These are phyloP conservation scores for Brachionus plicatilis DNA, from an alignment of 1,140 invertebrate species.

Conservation along the genomic window DNA sequence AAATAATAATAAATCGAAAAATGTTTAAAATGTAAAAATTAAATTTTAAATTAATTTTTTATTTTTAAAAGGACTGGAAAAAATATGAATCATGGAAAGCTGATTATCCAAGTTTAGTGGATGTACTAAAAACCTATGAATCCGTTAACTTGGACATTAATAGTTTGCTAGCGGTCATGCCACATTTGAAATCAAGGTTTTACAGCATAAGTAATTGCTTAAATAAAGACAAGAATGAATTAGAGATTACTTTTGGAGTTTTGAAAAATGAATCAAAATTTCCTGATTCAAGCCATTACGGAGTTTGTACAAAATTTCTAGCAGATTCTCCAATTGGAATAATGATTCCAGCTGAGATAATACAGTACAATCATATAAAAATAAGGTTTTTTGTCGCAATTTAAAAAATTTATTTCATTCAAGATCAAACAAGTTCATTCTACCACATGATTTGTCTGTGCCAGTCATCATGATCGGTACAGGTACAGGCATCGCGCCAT, in stretches of 20 bases:
- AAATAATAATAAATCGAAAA: no score
- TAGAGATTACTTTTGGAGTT: slow-evolving; percentile 85
- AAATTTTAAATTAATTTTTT: no score
- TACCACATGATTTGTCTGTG: not conserved
- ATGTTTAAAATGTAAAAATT: no score
- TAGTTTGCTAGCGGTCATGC: slow-evolving; percentile 74
- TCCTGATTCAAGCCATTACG: slow-evolving; percentile 67
- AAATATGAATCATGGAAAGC: slow-evolving; percentile 81
- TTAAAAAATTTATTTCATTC: slow-evolving; percentile 44
- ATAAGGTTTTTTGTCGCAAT: slow-evolving; percentile 49
- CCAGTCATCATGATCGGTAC: slow-evolving; percentile 25
- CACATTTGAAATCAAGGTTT: slow-evolving; percentile 79
- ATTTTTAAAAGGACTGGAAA: not conserved
- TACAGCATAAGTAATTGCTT: slow-evolving; percentile 84
- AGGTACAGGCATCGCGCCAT: slow-evolving; percentile 33
- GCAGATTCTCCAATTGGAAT: slow-evolving; percentile 51
- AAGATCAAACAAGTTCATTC: slow-evolving; percentile 44
- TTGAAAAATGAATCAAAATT: slow-evolving; percentile 75
- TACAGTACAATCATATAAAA: slow-evolving; percentile 72
- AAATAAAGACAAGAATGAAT: slow-evolving; percentile 65
- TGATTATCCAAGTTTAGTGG: slow-evolving; percentile 84
- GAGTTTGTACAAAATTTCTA: slow-evolving; percentile 87
- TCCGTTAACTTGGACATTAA: slow-evolving; percentile 77
- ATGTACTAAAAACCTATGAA: slow-evolving; percentile 88
- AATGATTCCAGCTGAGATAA: slow-evolving; percentile 62